These are phyloP conservation scores for Rhynchophorus ferrugineus DNA, from an alignment of 1,140 invertebrate species.

Conservation along the genomic window DNA sequence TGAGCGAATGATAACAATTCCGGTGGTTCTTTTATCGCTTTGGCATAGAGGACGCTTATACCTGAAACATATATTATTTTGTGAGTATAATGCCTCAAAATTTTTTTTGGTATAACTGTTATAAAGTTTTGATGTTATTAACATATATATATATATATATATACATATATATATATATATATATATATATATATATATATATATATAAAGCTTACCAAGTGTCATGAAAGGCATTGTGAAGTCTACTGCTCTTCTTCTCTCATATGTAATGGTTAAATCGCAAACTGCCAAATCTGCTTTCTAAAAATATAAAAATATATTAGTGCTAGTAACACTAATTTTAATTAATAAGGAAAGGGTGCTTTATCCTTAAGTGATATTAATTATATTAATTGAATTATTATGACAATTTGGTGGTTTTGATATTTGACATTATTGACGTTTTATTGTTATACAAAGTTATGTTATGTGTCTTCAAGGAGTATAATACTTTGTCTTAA, in stretches of 20 bases:
- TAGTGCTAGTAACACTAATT: no score
- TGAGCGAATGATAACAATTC: conserved; percentile 80
- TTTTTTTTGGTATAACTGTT: no score
- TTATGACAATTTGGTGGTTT: no score
- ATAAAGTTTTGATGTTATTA: not conserved
- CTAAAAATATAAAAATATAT: conserved; percentile 45
- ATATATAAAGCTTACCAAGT: conserved; percentile 47
- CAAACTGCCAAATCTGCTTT: conserved; percentile 87
- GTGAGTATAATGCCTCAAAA: no score
- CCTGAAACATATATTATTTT: conserved; percentile 41
- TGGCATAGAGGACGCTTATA: conserved; percentile 73
- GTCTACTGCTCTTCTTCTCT: conserved; percentile 74
- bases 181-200: not conserved
- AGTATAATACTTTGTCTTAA: no score
- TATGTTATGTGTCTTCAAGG: no score
- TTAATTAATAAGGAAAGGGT: no score
- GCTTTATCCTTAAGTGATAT: no score
- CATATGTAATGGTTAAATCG: conserved; percentile 86
- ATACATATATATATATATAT: not conserved
- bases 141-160: not conserved
- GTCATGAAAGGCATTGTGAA: conserved; percentile 91
- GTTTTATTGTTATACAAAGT: no score
- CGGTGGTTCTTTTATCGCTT: conserved; percentile 59
- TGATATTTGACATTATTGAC: no score
- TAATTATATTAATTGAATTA: no score